Evolutionary conservation across 2,113 vertebrate genomes (phyloP).

Genomic region (Oreochromis niloticus): DNA sequence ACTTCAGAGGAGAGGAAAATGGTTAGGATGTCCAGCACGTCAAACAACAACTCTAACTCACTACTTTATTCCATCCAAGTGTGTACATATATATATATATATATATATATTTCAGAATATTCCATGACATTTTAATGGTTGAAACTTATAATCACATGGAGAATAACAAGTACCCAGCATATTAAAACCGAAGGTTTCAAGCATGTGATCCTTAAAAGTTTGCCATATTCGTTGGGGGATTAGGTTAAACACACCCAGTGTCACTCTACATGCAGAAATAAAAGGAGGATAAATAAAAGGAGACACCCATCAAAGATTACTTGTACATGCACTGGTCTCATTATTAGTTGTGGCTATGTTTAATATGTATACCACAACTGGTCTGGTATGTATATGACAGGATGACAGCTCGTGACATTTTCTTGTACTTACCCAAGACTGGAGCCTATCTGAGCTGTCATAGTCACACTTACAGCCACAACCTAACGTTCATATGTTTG

Average conservation of each 20-base stretch:
- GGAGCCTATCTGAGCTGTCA: not conserved
- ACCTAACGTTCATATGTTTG: not conserved
- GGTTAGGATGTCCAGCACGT: not conserved
- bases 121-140: not conserved
- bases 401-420: not conserved
- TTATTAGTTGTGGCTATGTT: not conserved
- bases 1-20: not conserved
- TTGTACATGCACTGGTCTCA: not conserved
- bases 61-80: not conserved
- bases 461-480: not conserved
- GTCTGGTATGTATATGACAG: not conserved
- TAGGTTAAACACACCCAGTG: not conserved
- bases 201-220: not conserved
- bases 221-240: not conserved
- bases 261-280: not conserved
- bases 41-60: not conserved
- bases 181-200: not conserved
- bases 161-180: not conserved
- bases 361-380: not conserved
- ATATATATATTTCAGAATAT: not conserved
- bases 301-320: not conserved
- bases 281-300: not conserved
- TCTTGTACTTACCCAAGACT: not conserved
- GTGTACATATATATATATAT: fast-evolving
- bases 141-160: not conserved